Evolutionary conservation across 2,888 invertebrate genomes (phyloP).

Genomic region (Nomada ruficornis): DNA sequence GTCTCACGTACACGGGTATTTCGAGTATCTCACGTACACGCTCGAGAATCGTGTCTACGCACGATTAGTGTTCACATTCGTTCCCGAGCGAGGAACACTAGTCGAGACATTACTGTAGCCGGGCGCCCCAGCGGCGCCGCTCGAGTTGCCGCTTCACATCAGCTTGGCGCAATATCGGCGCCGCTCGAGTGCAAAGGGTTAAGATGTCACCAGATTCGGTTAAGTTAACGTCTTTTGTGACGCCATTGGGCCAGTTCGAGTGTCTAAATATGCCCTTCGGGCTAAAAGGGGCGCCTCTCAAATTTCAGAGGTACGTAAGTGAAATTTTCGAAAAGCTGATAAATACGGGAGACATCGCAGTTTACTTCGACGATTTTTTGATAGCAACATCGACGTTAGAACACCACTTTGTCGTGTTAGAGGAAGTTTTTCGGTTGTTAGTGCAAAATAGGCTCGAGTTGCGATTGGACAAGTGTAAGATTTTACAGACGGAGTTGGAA

Average conservation of each 20-base stretch:
- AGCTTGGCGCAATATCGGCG: too few species aligned
- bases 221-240: neutral
- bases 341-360: conserved; percentile 31
- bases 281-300: neutral
- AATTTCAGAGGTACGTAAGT: conserved; percentile 25
- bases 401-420: conserved; percentile 62
- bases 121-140: too few species aligned
- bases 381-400: conserved; percentile 41
- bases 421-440: conserved; percentile 62
- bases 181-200: too few species aligned
- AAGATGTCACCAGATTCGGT: neutral
- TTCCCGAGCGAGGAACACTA: too few species aligned
- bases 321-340: conserved; percentile 51
- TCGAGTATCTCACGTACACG: too few species aligned
- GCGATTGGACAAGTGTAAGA: conserved; percentile 66
- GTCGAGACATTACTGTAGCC: too few species aligned
- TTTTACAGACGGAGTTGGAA: conserved; percentile 41
- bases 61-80: too few species aligned
- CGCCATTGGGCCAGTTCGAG: conserved; percentile 16
- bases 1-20: too few species aligned
- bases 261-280: conserved; percentile 1
- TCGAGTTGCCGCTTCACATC: too few species aligned
- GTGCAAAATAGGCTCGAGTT: conserved; percentile 62
- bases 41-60: too few species aligned
- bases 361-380: conserved; percentile 72